Percentiles rank a stretch among this genome's conserved stretches.
Conservation (phyloP, 2,888 invertebrate species). For the Strigamia maritima region DNA sequence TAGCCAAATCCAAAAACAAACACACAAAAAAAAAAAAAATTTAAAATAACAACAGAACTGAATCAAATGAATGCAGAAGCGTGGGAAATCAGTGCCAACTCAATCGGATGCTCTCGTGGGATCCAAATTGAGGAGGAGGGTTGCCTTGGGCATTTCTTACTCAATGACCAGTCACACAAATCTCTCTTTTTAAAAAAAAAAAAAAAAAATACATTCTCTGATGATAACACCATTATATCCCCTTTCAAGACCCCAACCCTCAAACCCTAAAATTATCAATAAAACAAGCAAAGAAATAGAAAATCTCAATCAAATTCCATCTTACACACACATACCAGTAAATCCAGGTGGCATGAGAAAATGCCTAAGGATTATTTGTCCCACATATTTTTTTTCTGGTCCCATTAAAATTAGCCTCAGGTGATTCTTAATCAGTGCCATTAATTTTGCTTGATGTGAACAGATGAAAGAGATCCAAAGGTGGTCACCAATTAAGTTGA, state of each 20-base stretch:
- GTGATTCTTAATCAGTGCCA: conserved; percentile 1
- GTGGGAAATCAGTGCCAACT: not conserved
- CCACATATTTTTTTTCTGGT: not conserved
- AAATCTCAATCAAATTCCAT: not conserved
- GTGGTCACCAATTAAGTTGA: not conserved
- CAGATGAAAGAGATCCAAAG: not conserved
- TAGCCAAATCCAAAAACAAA: not conserved
- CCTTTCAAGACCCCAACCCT: not conserved
- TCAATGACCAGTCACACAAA: not conserved
- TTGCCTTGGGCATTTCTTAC: not conserved
- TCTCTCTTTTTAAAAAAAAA: not conserved
- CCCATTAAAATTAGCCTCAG: not conserved
- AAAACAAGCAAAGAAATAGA: not conserved
- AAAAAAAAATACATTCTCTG: not conserved
- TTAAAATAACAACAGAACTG: not conserved
- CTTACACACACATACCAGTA: not conserved
- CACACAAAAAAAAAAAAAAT: not conserved
- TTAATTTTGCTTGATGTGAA: not conserved
- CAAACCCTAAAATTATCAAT: not conserved
- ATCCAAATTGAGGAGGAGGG: not conserved
- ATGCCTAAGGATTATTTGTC: not conserved
- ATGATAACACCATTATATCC: not conserved
- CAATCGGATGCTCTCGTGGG: conserved; percentile 1
- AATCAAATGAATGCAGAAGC: not conserved
- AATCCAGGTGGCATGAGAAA: not conserved